These are phyloP conservation scores for Poeciliopsis turrubarensis DNA, from an alignment of 2,113 vertebrate species.

Conservation along the genomic window DNA sequence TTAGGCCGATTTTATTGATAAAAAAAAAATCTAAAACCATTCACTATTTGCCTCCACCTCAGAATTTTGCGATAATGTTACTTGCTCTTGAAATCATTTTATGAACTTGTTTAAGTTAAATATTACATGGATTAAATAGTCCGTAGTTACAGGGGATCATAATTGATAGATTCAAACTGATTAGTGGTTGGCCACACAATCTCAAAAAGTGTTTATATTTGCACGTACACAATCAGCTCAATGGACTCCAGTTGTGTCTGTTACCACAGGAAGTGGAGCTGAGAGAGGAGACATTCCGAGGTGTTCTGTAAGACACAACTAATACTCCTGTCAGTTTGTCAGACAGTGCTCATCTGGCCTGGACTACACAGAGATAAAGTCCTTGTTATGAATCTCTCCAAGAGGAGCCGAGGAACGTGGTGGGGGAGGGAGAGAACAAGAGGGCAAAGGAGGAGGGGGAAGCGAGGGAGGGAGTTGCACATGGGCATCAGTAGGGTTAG, in stretches of 20 bases:
- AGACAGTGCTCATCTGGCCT: slow-evolving; percentile 75
- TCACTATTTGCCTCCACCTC: background rate
- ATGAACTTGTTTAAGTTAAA: background rate
- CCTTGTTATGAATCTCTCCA: slow-evolving; percentile 78
- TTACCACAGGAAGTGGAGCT: slow-evolving; percentile 52
- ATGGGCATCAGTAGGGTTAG: slow-evolving; percentile 78
- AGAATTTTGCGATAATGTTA: background rate
- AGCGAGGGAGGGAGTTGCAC: slow-evolving; percentile 47
- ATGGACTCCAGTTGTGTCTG: slow-evolving; percentile 35
- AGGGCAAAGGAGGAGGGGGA: slow-evolving; percentile 54
- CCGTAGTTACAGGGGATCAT: background rate
- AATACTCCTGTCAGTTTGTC: slow-evolving; percentile 79
- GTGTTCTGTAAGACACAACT: slow-evolving; percentile 67
- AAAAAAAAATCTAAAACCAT: background rate
- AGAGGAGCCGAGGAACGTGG: slow-evolving; percentile 70
- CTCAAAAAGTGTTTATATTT: background rate
- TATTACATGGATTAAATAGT: background rate
- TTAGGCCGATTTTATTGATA: background rate
- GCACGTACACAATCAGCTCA: slow-evolving; percentile 9
- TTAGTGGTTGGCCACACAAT: background rate
- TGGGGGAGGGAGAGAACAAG: slow-evolving; percentile 54
- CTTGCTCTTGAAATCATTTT: background rate
- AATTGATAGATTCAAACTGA: background rate
- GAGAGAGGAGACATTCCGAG: slow-evolving; percentile 61
- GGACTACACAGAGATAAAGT: slow-evolving; percentile 77